Conservation (phyloP, 2,888 invertebrate species). For the Aspidiotus destructor region DNA sequence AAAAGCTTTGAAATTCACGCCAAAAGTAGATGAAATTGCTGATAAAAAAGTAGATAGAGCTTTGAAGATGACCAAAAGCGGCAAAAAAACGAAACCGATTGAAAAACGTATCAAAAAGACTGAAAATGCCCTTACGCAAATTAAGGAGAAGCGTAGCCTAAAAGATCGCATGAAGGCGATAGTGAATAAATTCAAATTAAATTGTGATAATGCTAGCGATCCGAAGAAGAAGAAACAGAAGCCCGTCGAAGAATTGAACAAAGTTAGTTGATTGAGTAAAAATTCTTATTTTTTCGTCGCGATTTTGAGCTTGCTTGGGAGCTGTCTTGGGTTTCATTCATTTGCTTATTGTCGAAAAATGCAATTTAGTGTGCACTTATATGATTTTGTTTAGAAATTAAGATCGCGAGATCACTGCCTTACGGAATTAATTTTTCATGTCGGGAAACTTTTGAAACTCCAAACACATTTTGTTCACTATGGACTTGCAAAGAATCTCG, state of each 20-base stretch:
- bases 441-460: no score
- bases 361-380: no score
- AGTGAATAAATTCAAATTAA: constrained; percentile 37
- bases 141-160: constrained; percentile 35
- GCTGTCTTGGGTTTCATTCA: not conserved
- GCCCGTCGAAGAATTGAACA: constrained; percentile 33
- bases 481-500: no score
- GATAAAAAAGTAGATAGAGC: constrained; percentile 12
- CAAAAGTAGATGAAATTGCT: not conserved
- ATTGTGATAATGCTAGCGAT: constrained; percentile 33
- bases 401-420: no score
- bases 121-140: constrained; percentile 9
- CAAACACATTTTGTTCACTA: no score
- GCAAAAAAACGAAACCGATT: constrained; percentile 26
- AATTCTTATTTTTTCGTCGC: not conserved
- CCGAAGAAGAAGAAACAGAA: constrained; percentile 34
- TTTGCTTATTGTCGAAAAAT: no score
- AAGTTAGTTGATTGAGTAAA: constrained; percentile 34
- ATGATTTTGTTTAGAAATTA: no score
- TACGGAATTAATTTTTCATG: no score
- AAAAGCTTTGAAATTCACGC: not conserved
- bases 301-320: not conserved
- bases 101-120: constrained; percentile 21
- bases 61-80: constrained; percentile 23
- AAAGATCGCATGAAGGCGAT: constrained; percentile 38